These are phyloP conservation scores for Microtus ochrogaster DNA, from an alignment of 2,113 vertebrate species.

Conservation along the genomic window DNA sequence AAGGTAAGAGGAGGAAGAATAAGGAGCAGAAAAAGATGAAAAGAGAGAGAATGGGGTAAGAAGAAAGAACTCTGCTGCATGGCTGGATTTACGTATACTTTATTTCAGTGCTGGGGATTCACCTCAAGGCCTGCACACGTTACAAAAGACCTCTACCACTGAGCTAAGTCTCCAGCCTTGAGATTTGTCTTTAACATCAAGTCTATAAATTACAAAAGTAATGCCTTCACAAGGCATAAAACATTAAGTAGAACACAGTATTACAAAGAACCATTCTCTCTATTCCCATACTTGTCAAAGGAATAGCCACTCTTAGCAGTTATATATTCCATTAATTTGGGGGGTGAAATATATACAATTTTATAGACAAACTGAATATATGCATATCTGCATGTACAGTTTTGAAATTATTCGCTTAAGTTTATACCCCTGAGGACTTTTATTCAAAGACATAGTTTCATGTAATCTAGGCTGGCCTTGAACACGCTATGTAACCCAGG, in stretches of 20 bases:
- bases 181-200: slow-evolving; percentile 53
- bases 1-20: background rate
- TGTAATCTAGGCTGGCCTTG: background rate
- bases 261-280: background rate
- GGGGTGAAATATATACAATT: background rate
- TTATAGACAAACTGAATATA: background rate
- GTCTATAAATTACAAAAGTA: slow-evolving; percentile 64
- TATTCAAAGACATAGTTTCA: background rate
- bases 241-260: slow-evolving; percentile 24
- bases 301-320: background rate
- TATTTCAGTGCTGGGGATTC: background rate
- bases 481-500: too few relatives aligned
- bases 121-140: background rate
- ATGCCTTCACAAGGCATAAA: slow-evolving; percentile 34
- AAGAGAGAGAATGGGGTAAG: background rate
- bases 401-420: slow-evolving; percentile 44
- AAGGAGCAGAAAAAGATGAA: background rate
- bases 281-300: background rate
- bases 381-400: background rate
- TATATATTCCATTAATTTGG: background rate
- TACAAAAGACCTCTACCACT: background rate
- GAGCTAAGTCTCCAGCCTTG: background rate
- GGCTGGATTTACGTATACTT: background rate
- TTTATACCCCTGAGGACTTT: background rate
- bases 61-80: background rate